phyloP scores from a whole-genome alignment of 1,140 invertebrate genomes.

The Drosophila oshimai region DNA sequence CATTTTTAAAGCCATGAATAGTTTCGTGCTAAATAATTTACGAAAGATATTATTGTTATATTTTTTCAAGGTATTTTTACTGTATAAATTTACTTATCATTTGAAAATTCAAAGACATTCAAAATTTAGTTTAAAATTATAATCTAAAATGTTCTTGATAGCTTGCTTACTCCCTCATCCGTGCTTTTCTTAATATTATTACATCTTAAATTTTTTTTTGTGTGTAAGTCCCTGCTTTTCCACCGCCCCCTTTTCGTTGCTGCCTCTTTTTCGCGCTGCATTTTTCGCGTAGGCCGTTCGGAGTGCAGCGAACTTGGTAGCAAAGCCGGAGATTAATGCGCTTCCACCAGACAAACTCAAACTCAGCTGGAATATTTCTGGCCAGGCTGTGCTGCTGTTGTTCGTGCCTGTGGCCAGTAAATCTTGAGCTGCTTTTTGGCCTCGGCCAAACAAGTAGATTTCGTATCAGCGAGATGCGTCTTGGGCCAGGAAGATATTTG shows the following conservation, averaged over 20 bases:
- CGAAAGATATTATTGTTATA: too few species aligned
- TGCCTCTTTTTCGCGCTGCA: slow-evolving; percentile 77
- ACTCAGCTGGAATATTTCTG: slow-evolving; percentile 22
- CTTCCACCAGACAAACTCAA: slow-evolving; percentile 36
- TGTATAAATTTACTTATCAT: too few species aligned
- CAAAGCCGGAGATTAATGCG: slow-evolving; percentile 61
- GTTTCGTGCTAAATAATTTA: too few species aligned
- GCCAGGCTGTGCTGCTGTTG: neutral
- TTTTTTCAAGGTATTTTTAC: too few species aligned
- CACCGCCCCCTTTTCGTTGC: neutral
- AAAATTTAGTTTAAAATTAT: too few species aligned
- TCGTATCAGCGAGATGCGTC: slow-evolving; percentile 26
- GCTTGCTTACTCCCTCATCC: too few species aligned
- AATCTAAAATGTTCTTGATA: too few species aligned
- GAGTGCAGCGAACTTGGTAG: slow-evolving; percentile 76
- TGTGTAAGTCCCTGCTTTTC: neutral
- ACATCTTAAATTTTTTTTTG: neutral
- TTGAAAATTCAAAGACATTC: too few species aligned
- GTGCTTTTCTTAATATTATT: neutral
- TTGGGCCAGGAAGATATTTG: slow-evolving; percentile 5
- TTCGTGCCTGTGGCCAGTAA: slow-evolving; percentile 64
- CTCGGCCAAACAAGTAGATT: slow-evolving; percentile 27
- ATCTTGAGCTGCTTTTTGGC: slow-evolving; percentile 53
- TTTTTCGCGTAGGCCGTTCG: slow-evolving; percentile 69
- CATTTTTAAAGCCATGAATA: too few species aligned